Evolutionary conservation across 2,888 invertebrate species (phyloP), one percentile per base, ranked within the genome.

Genomic region (Tuta absoluta): DNA sequence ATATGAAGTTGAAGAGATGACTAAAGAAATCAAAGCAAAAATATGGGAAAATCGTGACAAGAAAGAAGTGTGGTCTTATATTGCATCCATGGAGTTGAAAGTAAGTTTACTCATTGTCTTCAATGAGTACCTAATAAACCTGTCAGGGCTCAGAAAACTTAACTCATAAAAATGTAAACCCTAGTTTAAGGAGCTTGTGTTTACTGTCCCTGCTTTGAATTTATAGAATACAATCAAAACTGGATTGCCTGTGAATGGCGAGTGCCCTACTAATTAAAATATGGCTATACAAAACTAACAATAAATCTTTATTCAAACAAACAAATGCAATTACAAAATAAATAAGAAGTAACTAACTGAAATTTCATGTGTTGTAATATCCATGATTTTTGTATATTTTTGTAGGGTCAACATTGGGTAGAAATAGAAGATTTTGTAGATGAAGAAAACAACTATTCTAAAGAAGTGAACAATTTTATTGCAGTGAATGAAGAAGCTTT

Each of bases 1-100:
- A 67, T 94, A 93, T 86, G 86, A 89, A 41, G 93, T 94, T 70
- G 93, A 95, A 0, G 86, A 89, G 12, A 85, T 96, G 8, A 94
- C 73, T 48, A 73, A 81, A 37, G 75, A 79, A 45, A 82, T 92
- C 41, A 88, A 89, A 68, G 70, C 76, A 53, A 84, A 86, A 63
- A 83, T 92, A 66, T 92, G 92, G 92, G 75, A 80, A 5, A 76
- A 74, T 63, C 75, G 74, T 4, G 72, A 78, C 24, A 72, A 81
- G 19, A 87, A 82, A 66, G 84, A 89, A 69, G 85, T 90, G 23
- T 92, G 91, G 91, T 70, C 78, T 48, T 92, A 83, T 53, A 84
- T 92, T 64, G 91, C 91, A 41, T 65, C 74, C 14, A 89, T 87
- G 66, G 92, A 92, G 72, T 75, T 91, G 57, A 82, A 89, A 67